Conservation (phyloP, 2,888 invertebrate genomes). For the Sclerodermus sp. region DNA sequence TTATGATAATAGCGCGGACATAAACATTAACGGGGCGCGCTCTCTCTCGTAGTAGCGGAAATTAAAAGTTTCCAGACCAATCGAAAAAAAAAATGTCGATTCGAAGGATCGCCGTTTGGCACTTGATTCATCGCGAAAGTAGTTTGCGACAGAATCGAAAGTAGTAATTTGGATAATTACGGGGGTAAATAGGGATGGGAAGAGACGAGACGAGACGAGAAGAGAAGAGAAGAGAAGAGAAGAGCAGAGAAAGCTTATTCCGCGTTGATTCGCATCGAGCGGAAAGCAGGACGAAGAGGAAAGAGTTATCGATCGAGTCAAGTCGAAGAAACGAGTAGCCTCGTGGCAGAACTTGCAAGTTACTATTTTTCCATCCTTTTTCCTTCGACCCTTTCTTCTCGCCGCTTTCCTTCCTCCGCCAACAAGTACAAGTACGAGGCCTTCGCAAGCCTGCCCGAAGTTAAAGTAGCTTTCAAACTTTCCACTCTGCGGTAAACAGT, state of each 20-base stretch:
- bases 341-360: constrained; percentile 47
- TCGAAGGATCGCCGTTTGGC: too few relatives aligned
- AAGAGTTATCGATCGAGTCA: constrained; percentile 53
- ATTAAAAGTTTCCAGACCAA: too few relatives aligned
- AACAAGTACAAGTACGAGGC: too few relatives aligned
- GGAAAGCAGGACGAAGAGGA: constrained; percentile 29
- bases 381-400: constrained; percentile 19
- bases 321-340: constrained; percentile 48
- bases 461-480: constrained; percentile 53
- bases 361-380: constrained; percentile 15
- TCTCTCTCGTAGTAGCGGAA: too few relatives aligned
- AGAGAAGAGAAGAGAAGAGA: constrained; percentile 4
- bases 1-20: too few relatives aligned
- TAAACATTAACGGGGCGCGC: too few relatives aligned
- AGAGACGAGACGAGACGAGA: constrained; percentile 14
- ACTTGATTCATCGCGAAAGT: too few relatives aligned
- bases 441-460: constrained; percentile 20
- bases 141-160: too few relatives aligned
- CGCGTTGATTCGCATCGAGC: constrained; percentile 16
- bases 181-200: too few relatives aligned
- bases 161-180: too few relatives aligned
- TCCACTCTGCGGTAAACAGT: constrained; percentile 43
- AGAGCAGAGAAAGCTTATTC: constrained; percentile 13
- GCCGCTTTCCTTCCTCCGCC: too few relatives aligned
- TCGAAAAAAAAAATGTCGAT: too few relatives aligned